Base-by-base conservation (phyloP, 2,888 invertebrate genomes). In the Zele albiditarsus region DNA sequence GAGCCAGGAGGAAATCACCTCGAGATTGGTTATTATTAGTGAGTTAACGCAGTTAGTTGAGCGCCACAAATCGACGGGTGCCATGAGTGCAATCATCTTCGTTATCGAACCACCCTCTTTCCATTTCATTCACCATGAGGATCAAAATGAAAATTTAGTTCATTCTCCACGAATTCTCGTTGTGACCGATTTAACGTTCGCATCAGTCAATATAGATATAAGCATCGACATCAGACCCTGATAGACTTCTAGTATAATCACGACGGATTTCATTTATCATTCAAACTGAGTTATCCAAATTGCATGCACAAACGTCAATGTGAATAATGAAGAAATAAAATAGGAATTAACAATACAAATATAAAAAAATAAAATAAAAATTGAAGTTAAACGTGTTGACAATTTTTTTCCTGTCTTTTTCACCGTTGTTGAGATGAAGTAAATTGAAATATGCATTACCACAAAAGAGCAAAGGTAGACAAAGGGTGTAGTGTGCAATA, bases 11-110 rank as follows among this genome's bases (percentile, higher is more conserved):
- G 87, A 88, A 88, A 88, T 88, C 87, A 84, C 84, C 84, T 84
- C 84, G 88, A 88, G 86, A 88, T 88, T 88, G 88, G 88, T 88
- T 89, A 88, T 89, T 88, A 89, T 88, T 88, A 89, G 85, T 81
- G 82, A 82, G 85, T 85, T 87, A 86, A 87, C 83, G 82, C 82
- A 80, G 82, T 86, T 87, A 87, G 81, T 82, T 25, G 67, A 81
- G 81, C 80, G 82, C 84, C 83, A 82, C 84, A 83, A 83, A 83
- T 85, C 82, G 81, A 78, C 75, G 75, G 71, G 74, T 73, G 75
- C 68, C 77, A 81, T 83, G 82, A 83, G 75, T 75, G 81, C 86
- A 87, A 87, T 87, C 85, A 86, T 82, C 82, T 82, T 86, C 85
- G 82, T 85, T 86, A 85, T 79, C 81, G 80, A 83, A 76, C 62